These are phyloP conservation scores for Dryocosmus kuriphilus DNA, from an alignment of 2,888 invertebrate species.

Conservation along the genomic window DNA sequence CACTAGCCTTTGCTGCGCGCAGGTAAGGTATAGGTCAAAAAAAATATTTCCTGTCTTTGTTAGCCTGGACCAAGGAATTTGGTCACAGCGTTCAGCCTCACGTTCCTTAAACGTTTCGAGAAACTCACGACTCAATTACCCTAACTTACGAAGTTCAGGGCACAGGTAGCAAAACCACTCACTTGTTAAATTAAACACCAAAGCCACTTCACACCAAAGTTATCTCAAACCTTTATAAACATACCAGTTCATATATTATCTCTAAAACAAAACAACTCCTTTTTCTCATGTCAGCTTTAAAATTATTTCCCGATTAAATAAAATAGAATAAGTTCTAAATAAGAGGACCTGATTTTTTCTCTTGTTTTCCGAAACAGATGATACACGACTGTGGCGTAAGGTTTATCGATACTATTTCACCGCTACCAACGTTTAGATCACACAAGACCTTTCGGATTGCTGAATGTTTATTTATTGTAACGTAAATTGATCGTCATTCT, in stretches of 20 bases:
- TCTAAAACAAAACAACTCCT: background rate
- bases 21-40: slow-evolving; percentile 62
- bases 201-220: background rate
- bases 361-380: background rate
- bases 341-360: no score
- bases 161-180: background rate
- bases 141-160: background rate
- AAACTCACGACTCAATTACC: slow-evolving; percentile 11
- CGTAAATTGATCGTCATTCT: background rate
- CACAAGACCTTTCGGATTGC: no score
- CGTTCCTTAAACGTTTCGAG: slow-evolving; percentile 1
- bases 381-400: background rate
- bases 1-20: slow-evolving; percentile 73
- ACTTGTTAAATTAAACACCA: background rate
- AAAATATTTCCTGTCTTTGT: slow-evolving; percentile 51
- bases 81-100: background rate
- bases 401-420: background rate
- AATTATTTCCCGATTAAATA: background rate
- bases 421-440: background rate
- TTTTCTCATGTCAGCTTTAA: background rate
- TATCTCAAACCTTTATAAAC: background rate
- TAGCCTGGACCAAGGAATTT: slow-evolving; percentile 4
- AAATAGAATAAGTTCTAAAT: no score
- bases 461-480: background rate
- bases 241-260: background rate